Evolutionary conservation across 2,888 invertebrate species (phyloP), one percentile per base, ranked within the genome.

Genomic region (Oscheius sp.): DNA sequence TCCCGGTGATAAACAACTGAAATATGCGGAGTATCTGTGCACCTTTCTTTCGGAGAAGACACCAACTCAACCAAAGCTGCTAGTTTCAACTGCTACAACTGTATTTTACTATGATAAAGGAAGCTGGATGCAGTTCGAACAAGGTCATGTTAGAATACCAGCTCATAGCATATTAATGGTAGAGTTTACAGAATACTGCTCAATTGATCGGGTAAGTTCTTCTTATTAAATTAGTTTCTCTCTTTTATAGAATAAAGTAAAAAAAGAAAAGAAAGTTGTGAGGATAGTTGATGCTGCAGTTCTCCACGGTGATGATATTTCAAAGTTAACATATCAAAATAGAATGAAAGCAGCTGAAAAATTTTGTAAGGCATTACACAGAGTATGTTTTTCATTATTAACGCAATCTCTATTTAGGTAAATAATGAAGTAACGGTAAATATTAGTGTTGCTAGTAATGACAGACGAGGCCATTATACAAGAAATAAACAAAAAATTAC

Each of bases 261-360:
- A 32, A 26, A 20, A 32, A 44, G 56, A 51, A 22, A 33, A 67
- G 4, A 51, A 68, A 4, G 65, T 81, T 8, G 17, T 85, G 17
- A 71, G 81, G 17, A 77, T 85, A 26, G 32, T 83, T 33, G 85
- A 85, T 59, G 85, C 83, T 0, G 80, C 79, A 1, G 75, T 78
- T 8, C 70, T 85, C 6, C 71, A 72, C 45, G 85, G 84, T 12
- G 83, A 85, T 64, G 70, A 82, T 69, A 72, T 85, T 3, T 68
- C 77, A 26, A 59, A 73, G 6, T 68, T 80, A 33, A 66, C 73
- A 14, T 78, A 75, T 65, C 64, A 69, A 2, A 62, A 74, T 24
- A 68, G 84, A 38, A 67, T 79, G 67, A 68, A 64, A 28, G 75
- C 80, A 14, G 76, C 74, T 2, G 66, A 73, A 28, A 84, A 84